These are phyloP conservation scores for Anniella stebbinsi DNA, from an alignment of 2,797 vertebrate species.

Conservation along the genomic window DNA sequence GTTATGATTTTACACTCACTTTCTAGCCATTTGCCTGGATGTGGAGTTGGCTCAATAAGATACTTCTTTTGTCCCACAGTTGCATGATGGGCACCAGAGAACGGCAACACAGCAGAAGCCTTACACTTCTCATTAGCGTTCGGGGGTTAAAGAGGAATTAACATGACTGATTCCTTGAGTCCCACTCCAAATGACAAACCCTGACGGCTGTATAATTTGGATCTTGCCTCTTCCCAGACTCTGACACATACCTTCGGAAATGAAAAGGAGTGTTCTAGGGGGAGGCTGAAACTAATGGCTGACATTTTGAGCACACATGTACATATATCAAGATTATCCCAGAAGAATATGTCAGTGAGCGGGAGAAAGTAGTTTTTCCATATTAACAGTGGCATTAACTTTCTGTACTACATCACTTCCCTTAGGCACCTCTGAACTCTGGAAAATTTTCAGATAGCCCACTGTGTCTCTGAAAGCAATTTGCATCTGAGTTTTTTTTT, in stretches of 20 bases:
- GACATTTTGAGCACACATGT: slow-evolving; percentile 81
- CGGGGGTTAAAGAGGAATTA: slow-evolving; percentile 43
- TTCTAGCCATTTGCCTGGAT: slow-evolving; percentile 41
- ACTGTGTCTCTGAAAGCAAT: slow-evolving; percentile 49
- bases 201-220: slow-evolving; percentile 37
- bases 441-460: slow-evolving; percentile 78
- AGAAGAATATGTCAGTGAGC: slow-evolving; percentile 77
- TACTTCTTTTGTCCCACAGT: slow-evolving; percentile 15
- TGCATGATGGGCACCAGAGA: slow-evolving; percentile 13
- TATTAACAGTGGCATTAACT: slow-evolving; percentile 83
- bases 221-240: slow-evolving; percentile 65
- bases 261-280: slow-evolving; percentile 71
- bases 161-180: slow-evolving; percentile 59
- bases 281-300: slow-evolving; percentile 79
- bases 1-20: not conserved
- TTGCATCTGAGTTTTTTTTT: not conserved
- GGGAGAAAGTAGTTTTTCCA: slow-evolving; percentile 79
- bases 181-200: slow-evolving; percentile 60
- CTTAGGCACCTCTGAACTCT: slow-evolving; percentile 77
- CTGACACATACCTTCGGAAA: slow-evolving; percentile 61
- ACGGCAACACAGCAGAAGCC: slow-evolving; percentile 5
- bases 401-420: slow-evolving; percentile 74
- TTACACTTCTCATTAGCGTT: slow-evolving; percentile 48
- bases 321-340: slow-evolving; percentile 82
- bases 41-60: slow-evolving; percentile 18